Conservation (phyloP, 2,797 vertebrate genomes). For the Syngnathus rostellatus region DNA sequence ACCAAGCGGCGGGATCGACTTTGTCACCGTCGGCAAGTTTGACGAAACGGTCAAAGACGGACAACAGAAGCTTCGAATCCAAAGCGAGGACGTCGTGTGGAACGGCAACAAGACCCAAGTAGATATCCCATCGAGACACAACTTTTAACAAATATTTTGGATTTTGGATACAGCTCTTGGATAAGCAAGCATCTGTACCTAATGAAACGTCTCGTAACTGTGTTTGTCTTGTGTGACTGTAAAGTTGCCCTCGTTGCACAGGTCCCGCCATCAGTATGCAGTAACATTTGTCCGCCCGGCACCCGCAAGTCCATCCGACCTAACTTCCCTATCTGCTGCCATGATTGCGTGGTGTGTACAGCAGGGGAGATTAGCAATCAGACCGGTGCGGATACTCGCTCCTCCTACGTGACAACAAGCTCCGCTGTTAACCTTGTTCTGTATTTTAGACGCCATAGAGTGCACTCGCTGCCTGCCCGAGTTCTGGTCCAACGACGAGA, state of each 20-base stretch:
- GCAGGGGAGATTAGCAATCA: conserved; percentile 77
- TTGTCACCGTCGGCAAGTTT: conserved; percentile 67
- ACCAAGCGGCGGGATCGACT: conserved; percentile 49
- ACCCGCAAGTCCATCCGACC: conserved; percentile 70
- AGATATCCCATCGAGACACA: conserved; percentile 16
- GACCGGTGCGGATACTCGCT: conserved; percentile 57
- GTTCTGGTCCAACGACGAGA: conserved; percentile 70
- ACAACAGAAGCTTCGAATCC: conserved; percentile 58
- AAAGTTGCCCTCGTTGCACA: conserved; percentile 34
- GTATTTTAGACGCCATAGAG: conserved; percentile 67
- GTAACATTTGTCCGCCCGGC: conserved; percentile 67
- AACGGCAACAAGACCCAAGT: conserved; percentile 65
- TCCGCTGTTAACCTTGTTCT: not conserved
- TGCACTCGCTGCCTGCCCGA: conserved; percentile 66
- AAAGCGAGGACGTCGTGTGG: conserved; percentile 63
- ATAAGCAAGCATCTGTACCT: not conserved
- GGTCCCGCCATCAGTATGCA: conserved; percentile 74
- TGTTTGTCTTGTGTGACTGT: not conserved
- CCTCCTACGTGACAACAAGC: not conserved
- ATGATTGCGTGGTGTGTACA: conserved; percentile 75
- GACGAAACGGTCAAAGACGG: conserved; percentile 46
- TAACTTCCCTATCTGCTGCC: conserved; percentile 73
- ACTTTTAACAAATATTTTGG: too few species aligned
- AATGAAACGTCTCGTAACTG: not conserved
- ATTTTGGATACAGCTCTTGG: not conserved